phyloP scores from a whole-genome alignment of 2,113 vertebrate species.

The Cephalopterus ornatus region DNA sequence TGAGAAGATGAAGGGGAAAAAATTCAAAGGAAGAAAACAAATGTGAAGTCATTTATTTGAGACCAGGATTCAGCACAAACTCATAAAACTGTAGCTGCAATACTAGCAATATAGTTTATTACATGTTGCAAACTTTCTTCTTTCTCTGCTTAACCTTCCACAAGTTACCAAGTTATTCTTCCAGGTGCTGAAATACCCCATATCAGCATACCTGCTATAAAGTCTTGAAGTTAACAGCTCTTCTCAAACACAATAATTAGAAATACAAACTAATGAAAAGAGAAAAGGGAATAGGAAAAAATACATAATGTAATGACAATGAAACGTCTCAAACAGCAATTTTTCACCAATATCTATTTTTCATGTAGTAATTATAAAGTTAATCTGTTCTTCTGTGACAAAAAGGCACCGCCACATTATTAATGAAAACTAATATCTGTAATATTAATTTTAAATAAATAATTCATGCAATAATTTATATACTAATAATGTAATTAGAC shows the following conservation, averaged over 20 bases:
- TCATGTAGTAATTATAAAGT: slow-evolving; percentile 44
- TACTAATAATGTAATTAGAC: slow-evolving; percentile 61
- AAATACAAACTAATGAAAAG: neutral
- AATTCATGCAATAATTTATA: slow-evolving; percentile 48
- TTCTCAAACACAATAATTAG: neutral
- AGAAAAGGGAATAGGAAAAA: neutral
- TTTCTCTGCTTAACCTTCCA: neutral
- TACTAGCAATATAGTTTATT: neutral
- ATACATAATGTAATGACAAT: neutral
- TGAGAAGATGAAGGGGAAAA: fast-evolving
- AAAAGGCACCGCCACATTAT: slow-evolving; percentile 32
- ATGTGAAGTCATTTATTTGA: neutral
- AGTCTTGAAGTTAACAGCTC: neutral
- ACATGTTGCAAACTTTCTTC: neutral
- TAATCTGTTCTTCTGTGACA: slow-evolving; percentile 32
- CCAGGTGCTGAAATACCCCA: neutral
- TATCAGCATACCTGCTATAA: neutral
- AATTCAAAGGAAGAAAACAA: neutral
- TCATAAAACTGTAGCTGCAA: neutral
- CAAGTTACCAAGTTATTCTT: neutral
- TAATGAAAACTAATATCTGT: slow-evolving; percentile 30
- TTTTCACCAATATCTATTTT: slow-evolving; percentile 55
- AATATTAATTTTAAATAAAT: slow-evolving; percentile 57
- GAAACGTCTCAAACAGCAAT: neutral
- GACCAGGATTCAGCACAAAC: neutral